phyloP scores from a whole-genome alignment of 2,113 vertebrate genomes.

The Grantiella picta region DNA sequence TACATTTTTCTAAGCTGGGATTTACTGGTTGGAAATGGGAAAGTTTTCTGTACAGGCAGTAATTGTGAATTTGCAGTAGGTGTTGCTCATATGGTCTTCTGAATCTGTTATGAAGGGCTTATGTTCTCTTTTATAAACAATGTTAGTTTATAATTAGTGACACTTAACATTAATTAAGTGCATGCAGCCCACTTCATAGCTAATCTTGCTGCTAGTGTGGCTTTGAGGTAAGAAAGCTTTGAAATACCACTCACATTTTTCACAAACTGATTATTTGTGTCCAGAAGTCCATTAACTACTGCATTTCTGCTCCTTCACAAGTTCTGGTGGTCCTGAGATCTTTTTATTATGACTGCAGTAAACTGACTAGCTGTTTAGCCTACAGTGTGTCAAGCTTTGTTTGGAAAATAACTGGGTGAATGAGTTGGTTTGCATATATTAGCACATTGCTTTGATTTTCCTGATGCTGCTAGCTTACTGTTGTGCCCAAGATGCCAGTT shows the following conservation, averaged over 20 bases:
- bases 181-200: background rate
- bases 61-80: background rate
- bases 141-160: background rate
- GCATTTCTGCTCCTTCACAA: background rate
- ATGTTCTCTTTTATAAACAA: background rate
- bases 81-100: background rate
- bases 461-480: background rate
- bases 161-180: background rate
- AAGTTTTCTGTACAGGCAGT: background rate
- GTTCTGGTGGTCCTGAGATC: background rate
- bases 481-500: background rate
- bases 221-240: background rate
- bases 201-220: background rate
- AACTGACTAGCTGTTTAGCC: background rate
- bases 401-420: background rate
- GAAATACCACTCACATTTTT: background rate
- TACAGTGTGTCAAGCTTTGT: background rate
- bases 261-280: background rate
- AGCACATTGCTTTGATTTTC: background rate
- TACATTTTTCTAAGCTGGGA: background rate
- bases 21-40: background rate
- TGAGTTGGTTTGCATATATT: background rate
- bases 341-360: background rate
- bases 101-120: background rate
- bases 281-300: background rate